A percentile compares a stretch with the other conserved stretches of the same genome.
Evolutionary conservation across 2,888 invertebrate species (phyloP).

Genomic region (Conchocele bisecta): DNA sequence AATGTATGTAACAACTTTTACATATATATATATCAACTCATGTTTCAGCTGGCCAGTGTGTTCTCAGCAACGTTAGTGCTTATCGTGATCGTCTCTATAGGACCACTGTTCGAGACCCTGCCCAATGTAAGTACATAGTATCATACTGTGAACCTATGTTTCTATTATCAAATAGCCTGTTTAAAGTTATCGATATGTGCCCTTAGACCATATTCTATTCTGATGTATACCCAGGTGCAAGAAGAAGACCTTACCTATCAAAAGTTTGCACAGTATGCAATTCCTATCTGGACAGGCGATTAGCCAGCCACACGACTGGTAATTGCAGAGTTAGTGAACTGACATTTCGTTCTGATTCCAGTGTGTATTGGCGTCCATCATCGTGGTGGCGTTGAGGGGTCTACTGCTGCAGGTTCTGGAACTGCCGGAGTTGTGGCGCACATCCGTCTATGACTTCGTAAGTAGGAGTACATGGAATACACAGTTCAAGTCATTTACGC

Average conservation of each 20-base stretch:
- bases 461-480: conserved; percentile 55
- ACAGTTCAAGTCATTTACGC: not conserved
- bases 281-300: too few relatives aligned
- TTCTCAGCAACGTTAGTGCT: conserved; percentile 72
- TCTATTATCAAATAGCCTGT: too few relatives aligned
- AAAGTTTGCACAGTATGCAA: too few relatives aligned
- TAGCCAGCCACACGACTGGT: too few relatives aligned
- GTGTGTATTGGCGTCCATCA: conserved; percentile 84
- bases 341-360: conserved; percentile 81
- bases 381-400: conserved; percentile 80
- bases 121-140: conserved; percentile 75
- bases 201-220: too few relatives aligned
- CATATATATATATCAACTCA: too few relatives aligned
- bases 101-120: conserved; percentile 73
- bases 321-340: not conserved
- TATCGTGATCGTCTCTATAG: conserved; percentile 75
- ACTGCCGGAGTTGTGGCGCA: conserved; percentile 73
- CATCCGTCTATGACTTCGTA: conserved; percentile 81
- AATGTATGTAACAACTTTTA: too few relatives aligned
- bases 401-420: conserved; percentile 80
- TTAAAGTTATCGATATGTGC: too few relatives aligned
- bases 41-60: conserved; percentile 70
- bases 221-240: too few relatives aligned
- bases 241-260: too few relatives aligned
- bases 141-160: too few relatives aligned